These are phyloP conservation scores for Microctenopoma lineatum DNA, from an alignment of 2,797 vertebrate genomes.

Conservation along the genomic window DNA sequence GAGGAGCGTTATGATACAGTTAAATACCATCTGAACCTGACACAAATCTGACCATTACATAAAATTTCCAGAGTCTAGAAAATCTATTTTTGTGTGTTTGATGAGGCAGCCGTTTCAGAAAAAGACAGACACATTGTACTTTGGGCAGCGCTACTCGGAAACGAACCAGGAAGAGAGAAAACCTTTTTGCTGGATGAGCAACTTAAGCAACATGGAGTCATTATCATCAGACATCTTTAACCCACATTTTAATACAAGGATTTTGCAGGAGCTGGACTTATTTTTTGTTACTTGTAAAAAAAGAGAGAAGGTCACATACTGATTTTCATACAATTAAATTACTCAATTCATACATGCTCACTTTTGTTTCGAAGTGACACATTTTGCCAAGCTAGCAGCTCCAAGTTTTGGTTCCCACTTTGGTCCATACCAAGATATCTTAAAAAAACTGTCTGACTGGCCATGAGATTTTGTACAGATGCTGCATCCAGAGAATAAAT, in stretches of 20 bases:
- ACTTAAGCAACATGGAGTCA: background rate
- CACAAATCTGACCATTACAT: no score
- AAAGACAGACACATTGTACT: background rate
- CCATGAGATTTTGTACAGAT: no score
- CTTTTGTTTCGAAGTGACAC: background rate
- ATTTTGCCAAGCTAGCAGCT: background rate
- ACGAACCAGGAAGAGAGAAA: conserved; percentile 4
- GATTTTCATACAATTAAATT: background rate
- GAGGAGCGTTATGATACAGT: no score
- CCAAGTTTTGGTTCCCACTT: background rate
- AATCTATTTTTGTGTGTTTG: background rate
- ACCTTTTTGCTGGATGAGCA: background rate
- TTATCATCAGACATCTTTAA: background rate
- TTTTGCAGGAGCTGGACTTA: background rate
- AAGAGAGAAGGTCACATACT: background rate
- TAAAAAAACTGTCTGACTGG: background rate
- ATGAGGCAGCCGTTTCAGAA: background rate
- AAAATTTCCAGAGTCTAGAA: background rate
- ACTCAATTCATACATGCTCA: background rate
- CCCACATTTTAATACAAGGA: background rate
- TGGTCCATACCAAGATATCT: background rate
- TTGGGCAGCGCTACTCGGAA: background rate
- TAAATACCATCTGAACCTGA: no score
- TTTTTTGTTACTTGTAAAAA: background rate
- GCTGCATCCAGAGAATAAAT: no score